Evolutionary conservation across 2,797 vertebrate species (phyloP), one percentile per base, ranked within the genome.

Genomic region (Tachyglossus aculeatus): DNA sequence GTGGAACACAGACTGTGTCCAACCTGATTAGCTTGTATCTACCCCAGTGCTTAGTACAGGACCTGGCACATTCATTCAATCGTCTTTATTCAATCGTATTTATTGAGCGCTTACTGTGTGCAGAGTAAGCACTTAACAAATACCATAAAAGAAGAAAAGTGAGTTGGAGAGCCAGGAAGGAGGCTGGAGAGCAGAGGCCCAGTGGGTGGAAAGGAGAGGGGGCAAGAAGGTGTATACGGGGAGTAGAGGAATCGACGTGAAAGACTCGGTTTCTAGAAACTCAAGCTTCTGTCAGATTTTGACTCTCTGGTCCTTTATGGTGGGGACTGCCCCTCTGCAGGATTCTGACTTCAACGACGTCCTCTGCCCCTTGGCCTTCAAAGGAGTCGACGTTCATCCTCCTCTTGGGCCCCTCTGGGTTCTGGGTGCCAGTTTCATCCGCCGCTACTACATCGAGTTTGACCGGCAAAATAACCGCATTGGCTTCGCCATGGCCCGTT

Each of bases 361-460:
- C 0, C 78, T 96, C 71, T 98, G 97, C 71, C 91, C 77, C 1
- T 93, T 98, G 85, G 95, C 96, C 24, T 95, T 99, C 84, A 92
- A 93, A 0, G 95, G 91, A 24, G 74, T 98, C 85, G 97, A 99
- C 61, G 87, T 99, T 63, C 95, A 96, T 0, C 97, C 97, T 0
- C 98, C 97, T 0, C 83, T 91, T 3, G 98, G 97, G 6, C 97
- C 97, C 9, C 63, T 97, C 55, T 99, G 97, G 97, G 94, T 98
- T 78, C 89, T 99, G 71, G 98, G 97, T 0, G 96, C 97, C 86
- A 97, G 91, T 82, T 98, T 99, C 87, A 99, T 99, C 18, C 93
- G 95, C 6, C 94, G 96, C 75, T 99, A 97, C 89, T 99, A 99
- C 90, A 97, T 95, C 3, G 94, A 97, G 83, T 99, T 99, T 44